A percentile compares a stretch with the other conserved stretches of the same genome.
These are phyloP conservation scores for Thaleichthys pacificus DNA, from an alignment of 2,797 vertebrate species.

Conservation along the genomic window DNA sequence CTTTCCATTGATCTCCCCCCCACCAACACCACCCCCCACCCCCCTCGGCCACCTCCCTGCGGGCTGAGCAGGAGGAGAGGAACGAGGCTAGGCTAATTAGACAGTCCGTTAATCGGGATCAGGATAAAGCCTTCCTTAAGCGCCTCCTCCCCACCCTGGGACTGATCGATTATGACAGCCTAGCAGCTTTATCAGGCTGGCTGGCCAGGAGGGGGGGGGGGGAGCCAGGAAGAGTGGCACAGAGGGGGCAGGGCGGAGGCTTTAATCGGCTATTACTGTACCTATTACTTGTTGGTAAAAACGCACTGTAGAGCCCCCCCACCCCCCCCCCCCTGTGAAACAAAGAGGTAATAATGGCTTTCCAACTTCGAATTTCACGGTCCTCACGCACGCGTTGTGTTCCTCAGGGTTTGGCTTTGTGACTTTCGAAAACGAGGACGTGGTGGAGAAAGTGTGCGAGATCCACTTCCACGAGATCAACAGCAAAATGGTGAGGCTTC, in stretches of 20 bases:
- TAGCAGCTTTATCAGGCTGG: constrained; percentile 70
- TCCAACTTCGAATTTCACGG: not conserved
- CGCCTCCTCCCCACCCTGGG: constrained; percentile 69
- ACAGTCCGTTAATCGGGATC: constrained; percentile 80
- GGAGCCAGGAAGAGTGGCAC: constrained; percentile 53
- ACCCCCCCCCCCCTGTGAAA: constrained; percentile 21
- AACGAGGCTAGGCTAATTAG: constrained; percentile 79
- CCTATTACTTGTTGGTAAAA: constrained; percentile 58
- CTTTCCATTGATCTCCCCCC: not conserved
- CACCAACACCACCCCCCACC: not conserved
- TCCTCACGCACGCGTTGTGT: too few species aligned
- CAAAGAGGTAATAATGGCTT: not conserved
- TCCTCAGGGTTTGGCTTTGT: constrained; percentile 93
- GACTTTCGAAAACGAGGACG: constrained; percentile 97
- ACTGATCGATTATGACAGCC: constrained; percentile 81
- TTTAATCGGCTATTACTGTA: constrained; percentile 65
- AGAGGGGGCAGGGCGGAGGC: constrained; percentile 51
- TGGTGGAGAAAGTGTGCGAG: constrained; percentile 98
- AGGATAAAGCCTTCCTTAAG: constrained; percentile 79
- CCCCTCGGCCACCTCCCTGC: constrained; percentile 42
- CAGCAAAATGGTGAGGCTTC: constrained; percentile 91
- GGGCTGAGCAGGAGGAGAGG: constrained; percentile 69
- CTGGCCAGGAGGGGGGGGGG: constrained; percentile 52
- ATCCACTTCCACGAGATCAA: constrained; percentile 99
- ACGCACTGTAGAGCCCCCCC: constrained; percentile 37